phyloP scores from a whole-genome alignment of 2,888 invertebrate species.

The Hedychridium roseum region DNA sequence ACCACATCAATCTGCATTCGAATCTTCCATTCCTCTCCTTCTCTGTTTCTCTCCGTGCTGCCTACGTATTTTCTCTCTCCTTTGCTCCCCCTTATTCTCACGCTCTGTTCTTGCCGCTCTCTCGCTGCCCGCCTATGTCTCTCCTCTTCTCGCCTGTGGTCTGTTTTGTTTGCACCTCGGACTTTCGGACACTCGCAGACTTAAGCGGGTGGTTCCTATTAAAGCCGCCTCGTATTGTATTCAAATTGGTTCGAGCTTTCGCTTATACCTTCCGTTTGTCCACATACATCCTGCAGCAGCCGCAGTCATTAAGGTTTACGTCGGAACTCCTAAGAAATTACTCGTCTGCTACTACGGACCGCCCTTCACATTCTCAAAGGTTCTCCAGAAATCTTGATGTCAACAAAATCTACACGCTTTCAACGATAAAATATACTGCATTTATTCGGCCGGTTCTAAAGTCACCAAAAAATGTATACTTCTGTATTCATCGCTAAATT shows the following conservation, averaged over 20 bases:
- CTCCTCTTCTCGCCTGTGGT: constrained; percentile 26
- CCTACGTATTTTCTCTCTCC: constrained; percentile 19
- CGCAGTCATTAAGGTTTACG: background rate
- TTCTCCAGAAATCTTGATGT: too few relatives aligned
- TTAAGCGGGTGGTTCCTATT: constrained; percentile 48
- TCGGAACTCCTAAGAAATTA: too few relatives aligned
- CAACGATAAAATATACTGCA: too few relatives aligned
- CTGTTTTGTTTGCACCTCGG: constrained; percentile 58
- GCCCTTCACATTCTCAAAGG: too few relatives aligned
- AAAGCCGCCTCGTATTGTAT: constrained; percentile 57
- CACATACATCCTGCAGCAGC: background rate
- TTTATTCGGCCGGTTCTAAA: too few relatives aligned
- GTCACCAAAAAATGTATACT: too few relatives aligned
- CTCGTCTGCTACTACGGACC: too few relatives aligned
- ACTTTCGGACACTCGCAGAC: constrained; percentile 49
- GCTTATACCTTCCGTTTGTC: background rate
- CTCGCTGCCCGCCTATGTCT: too few relatives aligned
- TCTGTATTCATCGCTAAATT: too few relatives aligned
- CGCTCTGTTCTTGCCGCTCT: constrained; percentile 14
- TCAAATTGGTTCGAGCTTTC: constrained; percentile 51
- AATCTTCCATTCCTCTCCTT: constrained; percentile 32
- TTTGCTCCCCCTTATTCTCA: constrained; percentile 22
- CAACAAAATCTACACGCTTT: too few relatives aligned
- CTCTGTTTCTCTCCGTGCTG: constrained; percentile 23
- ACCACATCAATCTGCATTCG: constrained; percentile 61